A percentile compares a stretch with the other conserved stretches of the same genome.
Evolutionary conservation across 2,888 invertebrate species (phyloP).

Genomic region (Nematopogon swammerdamellus): DNA sequence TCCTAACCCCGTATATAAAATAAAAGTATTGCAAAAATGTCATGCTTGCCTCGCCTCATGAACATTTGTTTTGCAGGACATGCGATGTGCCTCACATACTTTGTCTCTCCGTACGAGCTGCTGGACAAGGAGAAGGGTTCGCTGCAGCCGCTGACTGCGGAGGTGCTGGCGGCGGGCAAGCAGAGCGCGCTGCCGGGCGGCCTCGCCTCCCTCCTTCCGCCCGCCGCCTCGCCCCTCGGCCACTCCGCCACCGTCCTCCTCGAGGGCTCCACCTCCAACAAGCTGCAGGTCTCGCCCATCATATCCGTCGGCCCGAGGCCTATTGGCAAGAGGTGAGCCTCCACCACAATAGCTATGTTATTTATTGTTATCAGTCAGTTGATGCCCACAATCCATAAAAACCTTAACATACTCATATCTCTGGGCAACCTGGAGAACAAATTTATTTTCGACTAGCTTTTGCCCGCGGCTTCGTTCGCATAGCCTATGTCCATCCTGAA

Average conservation of each 20-base stretch:
- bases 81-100: constrained; percentile 91
- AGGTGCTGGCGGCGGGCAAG: constrained; percentile 60
- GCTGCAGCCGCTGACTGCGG: constrained; percentile 71
- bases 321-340: constrained; percentile 72
- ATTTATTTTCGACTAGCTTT: too few relatives aligned
- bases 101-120: constrained; percentile 90
- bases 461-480: too few relatives aligned
- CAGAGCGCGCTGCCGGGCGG: constrained; percentile 26
- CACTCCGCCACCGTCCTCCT: constrained; percentile 87
- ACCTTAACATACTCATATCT: too few relatives aligned
- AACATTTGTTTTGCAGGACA: constrained; percentile 73
- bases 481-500: too few relatives aligned
- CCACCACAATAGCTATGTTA: constrained; percentile 1
- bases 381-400: too few relatives aligned
- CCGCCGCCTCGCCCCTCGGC: constrained; percentile 64
- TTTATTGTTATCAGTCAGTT: neutral
- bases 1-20: too few relatives aligned
- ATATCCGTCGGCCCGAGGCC: constrained; percentile 66
- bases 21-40: too few relatives aligned
- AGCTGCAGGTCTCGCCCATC: constrained; percentile 71
- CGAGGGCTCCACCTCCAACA: constrained; percentile 83
- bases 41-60: too few relatives aligned
- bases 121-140: constrained; percentile 70
- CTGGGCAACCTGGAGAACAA: too few relatives aligned
- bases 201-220: constrained; percentile 36